phyloP scores from a whole-genome alignment of 2,797 vertebrate species.

The Todus mexicanus region DNA sequence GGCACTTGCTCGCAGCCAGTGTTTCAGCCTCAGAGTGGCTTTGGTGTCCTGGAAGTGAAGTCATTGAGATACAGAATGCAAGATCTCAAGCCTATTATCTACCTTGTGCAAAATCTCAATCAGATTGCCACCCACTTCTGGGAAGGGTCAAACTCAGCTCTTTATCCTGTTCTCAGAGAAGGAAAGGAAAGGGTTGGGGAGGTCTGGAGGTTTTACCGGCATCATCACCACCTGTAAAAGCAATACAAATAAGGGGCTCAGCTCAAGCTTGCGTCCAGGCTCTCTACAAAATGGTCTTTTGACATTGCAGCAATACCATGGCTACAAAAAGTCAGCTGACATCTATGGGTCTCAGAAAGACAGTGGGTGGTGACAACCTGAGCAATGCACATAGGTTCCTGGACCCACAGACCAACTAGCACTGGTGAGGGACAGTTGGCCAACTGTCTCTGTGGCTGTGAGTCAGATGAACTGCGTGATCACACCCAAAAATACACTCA shows the following conservation, averaged over 20 bases:
- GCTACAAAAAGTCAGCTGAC: background rate
- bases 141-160: background rate
- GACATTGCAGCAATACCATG: background rate
- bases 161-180: background rate
- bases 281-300: background rate
- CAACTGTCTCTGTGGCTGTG: background rate
- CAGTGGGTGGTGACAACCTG: background rate
- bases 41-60: background rate
- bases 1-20: accelerated
- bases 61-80: background rate
- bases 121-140: background rate
- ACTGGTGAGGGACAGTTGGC: background rate
- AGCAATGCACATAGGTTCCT: background rate
- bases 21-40: background rate
- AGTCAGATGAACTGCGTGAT: background rate
- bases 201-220: background rate
- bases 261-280: background rate
- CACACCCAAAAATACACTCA: background rate
- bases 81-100: background rate
- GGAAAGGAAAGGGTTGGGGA: background rate
- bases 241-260: background rate
- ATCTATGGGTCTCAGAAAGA: background rate
- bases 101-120: background rate
- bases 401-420: background rate
- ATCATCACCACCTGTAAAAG: background rate